phyloP scores from a whole-genome alignment of 2,113 vertebrate species.

The Rhinolophus sinicus region DNA sequence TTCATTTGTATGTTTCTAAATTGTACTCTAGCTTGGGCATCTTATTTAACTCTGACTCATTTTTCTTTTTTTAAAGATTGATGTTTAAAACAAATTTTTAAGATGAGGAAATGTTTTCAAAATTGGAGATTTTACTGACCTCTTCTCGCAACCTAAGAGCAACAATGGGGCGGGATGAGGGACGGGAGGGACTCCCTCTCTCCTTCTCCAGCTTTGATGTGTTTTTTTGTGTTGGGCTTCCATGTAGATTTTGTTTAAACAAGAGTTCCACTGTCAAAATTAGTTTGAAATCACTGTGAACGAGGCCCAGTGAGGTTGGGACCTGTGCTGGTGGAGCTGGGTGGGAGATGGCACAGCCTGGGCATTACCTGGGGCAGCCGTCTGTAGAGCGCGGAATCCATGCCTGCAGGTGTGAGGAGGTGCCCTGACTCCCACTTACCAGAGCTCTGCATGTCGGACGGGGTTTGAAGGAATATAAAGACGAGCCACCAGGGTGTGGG shows the following conservation, averaged over 20 bases:
- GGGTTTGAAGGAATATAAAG: background rate
- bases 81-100: background rate
- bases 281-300: background rate
- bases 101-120: slow-evolving; percentile 4
- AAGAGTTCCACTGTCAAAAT: background rate
- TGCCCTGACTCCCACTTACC: background rate
- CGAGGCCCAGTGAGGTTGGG: background rate
- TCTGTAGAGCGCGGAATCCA: background rate
- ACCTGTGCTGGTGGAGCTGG: background rate
- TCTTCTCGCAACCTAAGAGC: background rate
- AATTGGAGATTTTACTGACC: background rate
- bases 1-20: background rate
- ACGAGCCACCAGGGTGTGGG: background rate
- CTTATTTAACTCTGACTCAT: background rate
- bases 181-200: background rate
- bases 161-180: background rate
- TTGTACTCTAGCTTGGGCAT: background rate
- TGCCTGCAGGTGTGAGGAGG: no score
- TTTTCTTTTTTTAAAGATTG: background rate
- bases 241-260: background rate
- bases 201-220: background rate
- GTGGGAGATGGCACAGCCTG: background rate
- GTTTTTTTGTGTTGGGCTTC: background rate
- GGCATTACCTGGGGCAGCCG: background rate
- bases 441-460: background rate